Conservation (phyloP, 2,797 vertebrate genomes). For the Phalanger gymnotis region DNA sequence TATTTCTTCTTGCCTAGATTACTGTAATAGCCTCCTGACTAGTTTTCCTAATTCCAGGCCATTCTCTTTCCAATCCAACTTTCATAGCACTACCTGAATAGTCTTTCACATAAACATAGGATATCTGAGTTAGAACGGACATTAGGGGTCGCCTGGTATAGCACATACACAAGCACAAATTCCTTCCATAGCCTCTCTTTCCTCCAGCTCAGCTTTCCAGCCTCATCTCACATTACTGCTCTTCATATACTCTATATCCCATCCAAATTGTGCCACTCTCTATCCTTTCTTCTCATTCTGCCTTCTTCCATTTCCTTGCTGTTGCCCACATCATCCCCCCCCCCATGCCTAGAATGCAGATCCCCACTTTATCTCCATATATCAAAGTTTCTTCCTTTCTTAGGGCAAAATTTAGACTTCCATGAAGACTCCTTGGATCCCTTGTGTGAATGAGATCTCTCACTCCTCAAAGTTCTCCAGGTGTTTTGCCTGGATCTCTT, state of each 20-base stretch:
- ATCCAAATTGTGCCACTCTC: not conserved
- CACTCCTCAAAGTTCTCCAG: not conserved
- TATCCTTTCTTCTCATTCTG: not conserved
- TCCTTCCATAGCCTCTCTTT: not conserved
- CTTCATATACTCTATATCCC: not conserved
- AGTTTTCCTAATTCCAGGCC: not conserved
- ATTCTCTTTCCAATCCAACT: not conserved
- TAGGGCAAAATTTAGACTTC: not conserved
- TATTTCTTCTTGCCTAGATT: not conserved
- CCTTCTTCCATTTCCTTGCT: not conserved
- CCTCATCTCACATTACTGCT: not conserved
- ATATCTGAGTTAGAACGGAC: not conserved
- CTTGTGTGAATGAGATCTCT: not conserved
- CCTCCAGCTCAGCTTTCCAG: not conserved
- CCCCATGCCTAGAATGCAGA: not conserved
- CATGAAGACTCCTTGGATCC: not conserved
- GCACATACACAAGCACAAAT: not conserved
- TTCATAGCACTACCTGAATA: not conserved
- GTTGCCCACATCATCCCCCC: not conserved
- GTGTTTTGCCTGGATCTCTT: not conserved
- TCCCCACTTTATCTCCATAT: not conserved
- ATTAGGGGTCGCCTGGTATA: not conserved
- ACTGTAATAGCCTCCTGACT: not conserved
- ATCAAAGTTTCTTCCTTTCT: not conserved
- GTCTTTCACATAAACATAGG: not conserved